Evolutionary conservation across 2,113 vertebrate species (phyloP).

Genomic region (Nothoprocta pentlandii): DNA sequence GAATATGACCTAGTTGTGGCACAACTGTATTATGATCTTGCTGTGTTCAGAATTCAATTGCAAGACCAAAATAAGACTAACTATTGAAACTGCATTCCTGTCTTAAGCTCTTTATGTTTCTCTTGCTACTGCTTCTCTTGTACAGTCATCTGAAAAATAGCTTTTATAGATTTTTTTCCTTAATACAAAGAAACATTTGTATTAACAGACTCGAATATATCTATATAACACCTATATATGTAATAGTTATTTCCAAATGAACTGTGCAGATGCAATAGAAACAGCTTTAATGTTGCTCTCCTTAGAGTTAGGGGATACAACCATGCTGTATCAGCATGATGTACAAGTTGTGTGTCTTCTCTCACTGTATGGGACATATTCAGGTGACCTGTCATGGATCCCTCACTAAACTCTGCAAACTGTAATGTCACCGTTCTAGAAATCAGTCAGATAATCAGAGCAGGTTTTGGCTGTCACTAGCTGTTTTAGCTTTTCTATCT

Average conservation of each 20-base stretch:
- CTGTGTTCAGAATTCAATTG: background rate
- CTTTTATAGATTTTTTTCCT: background rate
- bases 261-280: background rate
- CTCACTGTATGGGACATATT: background rate
- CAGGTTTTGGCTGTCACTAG: background rate
- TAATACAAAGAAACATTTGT: background rate
- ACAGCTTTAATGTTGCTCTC: too few species aligned
- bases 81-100: background rate
- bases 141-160: background rate
- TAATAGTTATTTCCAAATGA: background rate
- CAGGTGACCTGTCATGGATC: background rate
- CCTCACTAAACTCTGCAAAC: background rate
- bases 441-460: background rate
- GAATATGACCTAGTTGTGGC: background rate
- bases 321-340: background rate
- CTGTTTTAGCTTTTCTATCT: background rate
- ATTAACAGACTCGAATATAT: background rate
- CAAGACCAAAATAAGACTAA: background rate
- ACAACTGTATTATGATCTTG: background rate
- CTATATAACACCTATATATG: background rate
- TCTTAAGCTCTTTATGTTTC: background rate
- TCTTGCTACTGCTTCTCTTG: background rate
- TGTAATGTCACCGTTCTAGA: background rate
- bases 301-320: background rate
- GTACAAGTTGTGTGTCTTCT: background rate